Percentiles rank a stretch among this genome's conserved stretches.
These are phyloP conservation scores for Calliopum simillimum DNA, from an alignment of 2,888 invertebrate genomes.

Conservation along the genomic window DNA sequence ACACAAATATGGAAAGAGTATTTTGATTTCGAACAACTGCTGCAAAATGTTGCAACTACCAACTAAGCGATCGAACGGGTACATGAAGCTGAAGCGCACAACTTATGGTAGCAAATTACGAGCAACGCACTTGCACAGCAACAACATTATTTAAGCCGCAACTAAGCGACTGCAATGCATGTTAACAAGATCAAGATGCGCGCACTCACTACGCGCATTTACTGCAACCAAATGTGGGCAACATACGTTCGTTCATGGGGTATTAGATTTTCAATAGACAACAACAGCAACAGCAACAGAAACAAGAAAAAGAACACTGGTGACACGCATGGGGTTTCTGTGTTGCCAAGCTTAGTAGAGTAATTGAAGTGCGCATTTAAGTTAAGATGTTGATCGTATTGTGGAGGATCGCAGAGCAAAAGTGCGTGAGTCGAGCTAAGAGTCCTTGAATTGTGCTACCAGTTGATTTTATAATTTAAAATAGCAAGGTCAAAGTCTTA, in stretches of 20 bases:
- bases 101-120: slow-evolving; percentile 31
- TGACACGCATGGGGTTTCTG: not conserved
- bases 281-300: too few species aligned
- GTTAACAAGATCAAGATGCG: slow-evolving; percentile 37
- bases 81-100: not conserved
- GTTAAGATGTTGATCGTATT: too few species aligned
- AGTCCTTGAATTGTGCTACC: too few species aligned
- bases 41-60: slow-evolving; percentile 9
- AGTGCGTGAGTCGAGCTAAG: too few species aligned
- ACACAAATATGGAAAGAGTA: slow-evolving; percentile 31
- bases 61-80: not conserved
- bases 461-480: too few species aligned
- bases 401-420: too few species aligned
- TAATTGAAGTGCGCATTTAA: too few species aligned
- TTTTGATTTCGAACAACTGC: slow-evolving; percentile 22
- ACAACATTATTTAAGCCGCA: slow-evolving; percentile 36
- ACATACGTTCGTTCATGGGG: not conserved
- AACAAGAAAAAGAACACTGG: not conserved
- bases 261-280: not conserved
- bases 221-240: slow-evolving; percentile 24
- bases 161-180: slow-evolving; percentile 33
- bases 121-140: slow-evolving; percentile 3
- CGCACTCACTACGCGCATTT: not conserved
- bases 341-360: too few species aligned
- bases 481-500: too few species aligned